Base-by-base conservation (phyloP, 2,888 invertebrate species). In the Nephrotoma appendiculata region DNA sequence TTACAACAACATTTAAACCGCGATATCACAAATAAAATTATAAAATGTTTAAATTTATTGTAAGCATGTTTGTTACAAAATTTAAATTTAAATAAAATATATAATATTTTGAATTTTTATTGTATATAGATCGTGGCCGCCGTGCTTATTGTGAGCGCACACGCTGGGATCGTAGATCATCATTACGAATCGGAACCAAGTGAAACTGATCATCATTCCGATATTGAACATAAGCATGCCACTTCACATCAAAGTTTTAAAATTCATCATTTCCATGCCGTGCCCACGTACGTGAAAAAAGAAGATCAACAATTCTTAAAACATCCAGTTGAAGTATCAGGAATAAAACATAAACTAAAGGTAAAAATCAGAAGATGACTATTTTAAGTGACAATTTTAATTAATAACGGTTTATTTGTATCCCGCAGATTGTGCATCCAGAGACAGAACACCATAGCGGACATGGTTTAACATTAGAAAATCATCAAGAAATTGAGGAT, bases 171-270 rank as follows among this genome's bases (percentile, higher is more conserved):
- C 42, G 86, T 87, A 85, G 87, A 88, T 12, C 87, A 88, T 41
- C 86, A 88, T 83, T 87, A 88, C 86, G 89, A 89, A 12, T 87
- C 87, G 11, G 92, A 92, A 87, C 92, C 91, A 86, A 91, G 90
- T 5, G 94, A 93, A 87, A 91, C 91, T 15, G 92, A 91, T 87
- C 93, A 93, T 89, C 94, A 94, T 88, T 93, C 94, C 87, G 93
- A 94, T 88, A 92, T 94, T 45, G 93, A 94, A 88, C 94, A 94
- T 88, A 94, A 94, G 88, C 94, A 94, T 89, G 94, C 95, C 44
- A 95, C 94, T 88, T 95, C 95, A 83, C 95, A 95, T 89, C 95
- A 95, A 90, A 94, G 94, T 87, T 93, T 95, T 88, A 94, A 95
- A 89, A 94, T 95, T 88, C 94, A 95, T 90, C 95, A 95, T 89